phyloP scores from a whole-genome alignment of 2,888 invertebrate genomes.

The Terebella lapidaria region DNA sequence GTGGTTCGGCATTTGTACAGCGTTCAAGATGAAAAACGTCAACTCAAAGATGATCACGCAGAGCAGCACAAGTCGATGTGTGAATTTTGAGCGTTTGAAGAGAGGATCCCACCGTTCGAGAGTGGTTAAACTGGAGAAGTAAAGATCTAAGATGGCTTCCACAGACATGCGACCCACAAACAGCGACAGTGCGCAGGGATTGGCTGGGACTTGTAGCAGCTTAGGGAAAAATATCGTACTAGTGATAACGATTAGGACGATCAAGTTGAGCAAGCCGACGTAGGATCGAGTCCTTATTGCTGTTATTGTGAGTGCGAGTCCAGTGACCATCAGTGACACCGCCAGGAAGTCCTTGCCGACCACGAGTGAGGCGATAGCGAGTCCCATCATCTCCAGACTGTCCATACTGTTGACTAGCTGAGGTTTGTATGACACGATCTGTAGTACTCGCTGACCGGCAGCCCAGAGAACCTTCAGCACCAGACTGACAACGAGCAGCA shows the following conservation, averaged over 20 bases:
- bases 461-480: constrained; percentile 38
- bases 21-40: constrained; percentile 31
- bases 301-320: constrained; percentile 36
- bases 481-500: constrained; percentile 39
- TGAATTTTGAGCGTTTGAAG: constrained; percentile 30
- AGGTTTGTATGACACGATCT: constrained; percentile 24
- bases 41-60: constrained; percentile 33
- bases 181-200: constrained; percentile 38
- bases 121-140: constrained; percentile 38
- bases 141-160: constrained; percentile 42
- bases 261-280: constrained; percentile 32
- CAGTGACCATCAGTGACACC: constrained; percentile 33
- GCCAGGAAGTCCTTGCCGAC: constrained; percentile 34
- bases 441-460: constrained; percentile 31
- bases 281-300: constrained; percentile 46
- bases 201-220: constrained; percentile 34
- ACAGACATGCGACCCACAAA: constrained; percentile 38
- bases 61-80: constrained; percentile 32
- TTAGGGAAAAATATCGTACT: constrained; percentile 33
- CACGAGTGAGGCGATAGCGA: constrained; percentile 37
- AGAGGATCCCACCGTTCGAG: constrained; percentile 46
- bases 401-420: constrained; percentile 33
- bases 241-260: constrained; percentile 30
- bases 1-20: constrained; percentile 38
- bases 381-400: constrained; percentile 39